A percentile compares a stretch with the other conserved stretches of the same genome.
Evolutionary conservation across 2,797 vertebrate species (phyloP).

Genomic region (Eulemur coronatus): DNA sequence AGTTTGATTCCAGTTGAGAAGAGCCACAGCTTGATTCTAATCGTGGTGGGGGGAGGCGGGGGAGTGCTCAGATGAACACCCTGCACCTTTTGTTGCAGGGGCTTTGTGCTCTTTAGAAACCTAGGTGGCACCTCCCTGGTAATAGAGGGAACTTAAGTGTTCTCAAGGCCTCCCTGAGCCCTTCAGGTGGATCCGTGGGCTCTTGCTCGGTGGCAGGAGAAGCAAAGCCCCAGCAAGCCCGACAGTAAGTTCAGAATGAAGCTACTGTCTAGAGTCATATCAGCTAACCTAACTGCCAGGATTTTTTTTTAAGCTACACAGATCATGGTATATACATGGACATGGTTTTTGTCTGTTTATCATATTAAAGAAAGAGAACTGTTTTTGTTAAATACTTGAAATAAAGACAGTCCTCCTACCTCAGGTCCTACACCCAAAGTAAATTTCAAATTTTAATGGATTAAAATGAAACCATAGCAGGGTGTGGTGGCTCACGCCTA

Average conservation of each 20-base stretch:
- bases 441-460: constrained; percentile 24
- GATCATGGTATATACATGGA: background rate
- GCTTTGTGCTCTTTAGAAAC: background rate
- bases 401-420: background rate
- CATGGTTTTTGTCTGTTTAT: background rate
- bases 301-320: background rate
- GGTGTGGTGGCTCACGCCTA: background rate
- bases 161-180: background rate
- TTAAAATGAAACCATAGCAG: constrained; percentile 21
- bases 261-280: background rate
- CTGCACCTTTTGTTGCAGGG: background rate
- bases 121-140: background rate
- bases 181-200: background rate
- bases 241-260: background rate
- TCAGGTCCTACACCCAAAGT: background rate
- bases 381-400: background rate
- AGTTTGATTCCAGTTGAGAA: background rate
- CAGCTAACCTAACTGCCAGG: background rate
- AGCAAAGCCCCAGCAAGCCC: background rate
- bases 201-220: background rate
- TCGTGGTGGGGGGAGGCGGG: background rate
- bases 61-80: background rate
- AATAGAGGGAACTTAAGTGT: background rate
- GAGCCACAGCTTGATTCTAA: background rate
- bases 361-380: background rate